These are phyloP conservation scores for Nasonovia ribisnigri DNA, from an alignment of 2,888 invertebrate species.

Conservation along the genomic window DNA sequence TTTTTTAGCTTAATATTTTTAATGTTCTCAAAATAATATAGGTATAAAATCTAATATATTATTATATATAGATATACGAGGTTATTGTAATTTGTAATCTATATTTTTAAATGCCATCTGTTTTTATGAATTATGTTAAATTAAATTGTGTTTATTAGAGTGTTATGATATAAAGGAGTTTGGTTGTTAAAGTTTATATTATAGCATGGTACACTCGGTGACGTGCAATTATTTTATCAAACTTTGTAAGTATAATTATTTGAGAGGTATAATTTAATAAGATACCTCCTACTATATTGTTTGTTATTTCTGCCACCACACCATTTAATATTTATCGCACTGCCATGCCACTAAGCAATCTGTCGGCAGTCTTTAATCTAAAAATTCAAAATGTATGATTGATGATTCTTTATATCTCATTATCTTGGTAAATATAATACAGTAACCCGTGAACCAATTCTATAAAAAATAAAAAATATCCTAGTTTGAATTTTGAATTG, in stretches of 20 bases:
- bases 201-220: slow-evolving; percentile 19
- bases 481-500: neutral
- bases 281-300: neutral
- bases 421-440: neutral
- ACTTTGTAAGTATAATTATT: slow-evolving; percentile 35
- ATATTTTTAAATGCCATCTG: neutral
- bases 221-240: slow-evolving; percentile 31
- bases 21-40: neutral
- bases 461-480: neutral
- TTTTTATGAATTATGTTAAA: slow-evolving; percentile 1
- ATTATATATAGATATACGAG: neutral
- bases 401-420: neutral
- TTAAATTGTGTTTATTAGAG: neutral
- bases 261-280: slow-evolving; percentile 4
- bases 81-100: neutral
- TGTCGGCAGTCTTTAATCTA: neutral
- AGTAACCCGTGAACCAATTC: neutral
- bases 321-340: neutral
- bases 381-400: neutral
- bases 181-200: neutral
- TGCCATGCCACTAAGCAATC: neutral
- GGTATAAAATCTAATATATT: neutral
- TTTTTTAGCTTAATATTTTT: neutral
- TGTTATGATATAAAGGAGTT: slow-evolving; percentile 1
- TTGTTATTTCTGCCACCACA: neutral